Evolutionary conservation across 2,113 vertebrate genomes (phyloP), one percentile per base, ranked within the genome.

Genomic region (Tinamus guttatus): DNA sequence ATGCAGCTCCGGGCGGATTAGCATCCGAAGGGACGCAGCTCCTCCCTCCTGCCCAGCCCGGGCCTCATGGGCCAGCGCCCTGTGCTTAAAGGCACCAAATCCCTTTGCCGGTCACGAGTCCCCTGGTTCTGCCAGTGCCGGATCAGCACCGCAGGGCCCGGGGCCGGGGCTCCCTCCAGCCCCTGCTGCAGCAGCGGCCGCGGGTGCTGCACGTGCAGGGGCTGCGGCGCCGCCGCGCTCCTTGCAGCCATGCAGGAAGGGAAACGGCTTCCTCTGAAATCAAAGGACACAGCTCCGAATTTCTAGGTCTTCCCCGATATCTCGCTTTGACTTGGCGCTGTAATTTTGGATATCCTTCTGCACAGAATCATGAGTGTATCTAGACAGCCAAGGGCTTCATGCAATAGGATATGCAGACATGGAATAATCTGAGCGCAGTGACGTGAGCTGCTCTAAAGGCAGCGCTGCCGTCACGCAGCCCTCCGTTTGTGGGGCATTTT

Each of bases 31-130:
- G 7, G 69, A 64, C 59, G 18, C n/a, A 5, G 18, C 59, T 34
- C 43, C 3, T 62, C 5, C 7, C 20, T 3, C 58, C 58, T 2
- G 34, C 8, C 18, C 40, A 32, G 2, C 2, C 21, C 2, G 54
- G 54, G 54, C 60, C 22, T 20, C 32, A 2, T 4, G 49, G 2
- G 58, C n/a, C 71, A 9, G 32, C 1, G 52, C 22, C 22, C n/a
- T 21, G 36, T 41, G 1, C 4, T 11, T 3, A 1, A 1, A 7
- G 25, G 65, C 19, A 27, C 2, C 30, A 0, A 3, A 4, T 2
- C 59, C 47, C 22, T 12, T 19, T 16, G 6, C 2, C 47, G 36
- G 40, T 1, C 13, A 30, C 41, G 3, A 6, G 27, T 7, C 14
- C 58, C 9, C 14, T 5, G 32, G 3, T 9, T 30, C 62, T 9